These are phyloP conservation scores for Columbina picui DNA, from an alignment of 2,113 vertebrate species.

Conservation along the genomic window DNA sequence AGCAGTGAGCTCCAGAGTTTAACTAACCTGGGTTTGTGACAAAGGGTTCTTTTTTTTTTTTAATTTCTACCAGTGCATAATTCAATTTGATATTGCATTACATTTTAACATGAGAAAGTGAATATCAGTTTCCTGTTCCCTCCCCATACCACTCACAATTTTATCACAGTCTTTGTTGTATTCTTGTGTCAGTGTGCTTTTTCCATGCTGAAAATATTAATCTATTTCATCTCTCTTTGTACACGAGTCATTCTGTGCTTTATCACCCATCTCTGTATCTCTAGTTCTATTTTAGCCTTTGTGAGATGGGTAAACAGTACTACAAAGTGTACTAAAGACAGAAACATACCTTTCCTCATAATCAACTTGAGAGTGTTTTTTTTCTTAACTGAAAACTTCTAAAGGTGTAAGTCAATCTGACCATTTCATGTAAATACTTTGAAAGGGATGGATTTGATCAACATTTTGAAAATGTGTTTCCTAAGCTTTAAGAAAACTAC, in stretches of 20 bases:
- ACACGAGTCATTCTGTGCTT: background rate
- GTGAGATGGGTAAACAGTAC: background rate
- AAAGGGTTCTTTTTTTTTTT: background rate
- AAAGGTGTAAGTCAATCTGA: background rate
- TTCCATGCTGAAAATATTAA: background rate
- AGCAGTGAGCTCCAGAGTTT: background rate
- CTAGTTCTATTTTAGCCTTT: background rate
- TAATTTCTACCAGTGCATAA: background rate
- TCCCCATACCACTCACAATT: background rate
- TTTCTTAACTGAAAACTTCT: background rate
- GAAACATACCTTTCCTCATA: background rate
- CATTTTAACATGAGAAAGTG: background rate
- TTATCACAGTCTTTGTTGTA: background rate
- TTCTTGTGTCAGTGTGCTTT: background rate
- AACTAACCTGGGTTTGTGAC: background rate
- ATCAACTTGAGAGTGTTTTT: background rate
- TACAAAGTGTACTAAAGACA: background rate
- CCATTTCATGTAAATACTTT: background rate
- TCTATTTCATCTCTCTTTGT: background rate
- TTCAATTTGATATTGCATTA: background rate
- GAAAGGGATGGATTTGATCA: background rate
- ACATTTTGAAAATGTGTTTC: background rate
- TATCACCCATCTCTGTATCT: background rate
- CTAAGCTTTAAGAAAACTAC: conserved; percentile 11
- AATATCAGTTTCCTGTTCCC: background rate